Conservation (phyloP, 2,797 vertebrate genomes). For the Molothrus aeneus region DNA sequence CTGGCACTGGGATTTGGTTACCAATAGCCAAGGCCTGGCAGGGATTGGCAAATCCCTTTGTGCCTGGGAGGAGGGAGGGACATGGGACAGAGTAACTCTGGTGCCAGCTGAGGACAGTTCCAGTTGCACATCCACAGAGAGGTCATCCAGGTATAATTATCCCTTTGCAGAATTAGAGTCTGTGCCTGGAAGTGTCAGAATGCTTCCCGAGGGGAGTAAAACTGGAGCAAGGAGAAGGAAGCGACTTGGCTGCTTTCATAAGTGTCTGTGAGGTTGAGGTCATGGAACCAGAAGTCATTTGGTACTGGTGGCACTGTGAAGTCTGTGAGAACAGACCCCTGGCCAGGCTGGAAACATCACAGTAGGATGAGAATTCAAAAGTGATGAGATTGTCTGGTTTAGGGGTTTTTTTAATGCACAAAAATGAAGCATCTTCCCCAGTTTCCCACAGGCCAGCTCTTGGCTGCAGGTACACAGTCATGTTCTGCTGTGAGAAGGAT, state of each 20-base stretch:
- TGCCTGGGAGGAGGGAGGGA: not conserved
- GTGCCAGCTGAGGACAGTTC: not conserved
- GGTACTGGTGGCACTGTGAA: not conserved
- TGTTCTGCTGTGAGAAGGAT: not conserved
- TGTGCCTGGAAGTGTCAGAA: not conserved
- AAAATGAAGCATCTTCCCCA: not conserved
- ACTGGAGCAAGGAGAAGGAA: slow-evolving; percentile 58
- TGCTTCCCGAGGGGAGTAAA: slow-evolving; percentile 8
- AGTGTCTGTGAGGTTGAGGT: not conserved
- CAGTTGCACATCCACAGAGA: not conserved
- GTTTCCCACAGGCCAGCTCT: not conserved
- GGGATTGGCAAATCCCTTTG: not conserved
- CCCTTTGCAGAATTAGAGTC: slow-evolving; percentile 5
- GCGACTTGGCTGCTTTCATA: not conserved
- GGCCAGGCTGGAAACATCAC: not conserved
- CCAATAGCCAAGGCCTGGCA: not conserved
- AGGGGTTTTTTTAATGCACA: not conserved
- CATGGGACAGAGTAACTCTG: not conserved
- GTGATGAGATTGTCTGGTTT: not conserved
- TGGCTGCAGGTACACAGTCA: accelerated
- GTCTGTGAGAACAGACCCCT: not conserved
- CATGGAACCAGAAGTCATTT: not conserved
- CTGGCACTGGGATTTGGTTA: not conserved
- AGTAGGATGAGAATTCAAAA: not conserved
- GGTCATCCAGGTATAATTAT: slow-evolving; percentile 39